Base-by-base conservation (phyloP, 2,797 vertebrate species). In the Sparus aurata region DNA sequence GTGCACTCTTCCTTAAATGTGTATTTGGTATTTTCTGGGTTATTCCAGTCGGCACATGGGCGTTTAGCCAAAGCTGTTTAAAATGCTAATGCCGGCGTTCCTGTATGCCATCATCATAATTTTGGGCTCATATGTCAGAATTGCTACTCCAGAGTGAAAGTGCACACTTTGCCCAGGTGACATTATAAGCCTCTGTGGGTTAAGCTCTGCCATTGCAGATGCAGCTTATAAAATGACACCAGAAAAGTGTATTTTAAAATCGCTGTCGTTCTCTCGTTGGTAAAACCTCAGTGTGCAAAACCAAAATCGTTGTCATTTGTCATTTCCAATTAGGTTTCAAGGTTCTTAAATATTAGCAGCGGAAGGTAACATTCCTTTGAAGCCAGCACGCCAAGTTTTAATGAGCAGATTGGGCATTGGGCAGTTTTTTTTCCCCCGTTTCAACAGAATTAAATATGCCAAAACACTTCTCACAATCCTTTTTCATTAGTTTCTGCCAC, bases 131-230 rank as follows among this genome's bases (percentile, higher is more conserved):
- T 58, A 61, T 77, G 77, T 77, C 59, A 77, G 75, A 55, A 38
- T 34, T 65, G 61, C 80, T 66, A 22, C 60, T 38, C 38, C 45
- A 82, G 76, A 88, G 75, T 74, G 59, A 85, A 83, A 77, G 50
- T 50, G 53, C 80, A 73, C 69, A 18, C 79, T 64, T 83, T 69
- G 68, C 67, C 55, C 63, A 17, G 73, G 81, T 86, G 85, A 82
- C 83, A 80, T 79, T 67, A 34, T 85, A 86, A 86, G 79, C 75
- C 69, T 41, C 66, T 30, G 9, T 22, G 52, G 66, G 84, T 79
- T 91, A 85, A 90, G 81, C 85, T 90, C 66, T 79, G 65, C 66
- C 69, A 59, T 69, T 84, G 80, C 81, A 77, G 69, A 83, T 73
- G 69, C 82, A 85, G 85, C 83, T 89, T 73, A 73, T 50, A 45